Conservation (phyloP, 2,888 invertebrate species). For the Cyaniris semiargus region DNA sequence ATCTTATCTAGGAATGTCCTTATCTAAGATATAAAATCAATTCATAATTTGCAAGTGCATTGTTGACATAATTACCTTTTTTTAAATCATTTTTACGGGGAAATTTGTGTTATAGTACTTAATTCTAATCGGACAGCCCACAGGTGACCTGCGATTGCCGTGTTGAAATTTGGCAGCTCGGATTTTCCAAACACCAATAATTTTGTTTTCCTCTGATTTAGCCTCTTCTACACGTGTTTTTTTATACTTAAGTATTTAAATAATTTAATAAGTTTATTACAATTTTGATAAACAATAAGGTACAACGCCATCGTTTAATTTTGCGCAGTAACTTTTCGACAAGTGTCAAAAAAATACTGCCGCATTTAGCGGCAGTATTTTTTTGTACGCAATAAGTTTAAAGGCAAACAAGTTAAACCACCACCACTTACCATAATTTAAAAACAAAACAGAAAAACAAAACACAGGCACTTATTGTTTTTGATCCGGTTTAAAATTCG, state of each 20-base stretch:
- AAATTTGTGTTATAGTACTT: not conserved
- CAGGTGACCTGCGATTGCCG: not conserved
- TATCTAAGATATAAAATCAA: not conserved
- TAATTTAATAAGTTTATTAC: not conserved
- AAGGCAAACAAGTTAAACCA: not conserved
- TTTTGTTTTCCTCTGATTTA: not conserved
- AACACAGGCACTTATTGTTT: constrained; percentile 43
- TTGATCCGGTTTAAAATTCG: constrained; percentile 54
- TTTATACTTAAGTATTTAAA: not conserved
- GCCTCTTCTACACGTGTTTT: not conserved
- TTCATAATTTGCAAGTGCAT: not conserved
- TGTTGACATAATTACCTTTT: not conserved
- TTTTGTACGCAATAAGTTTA: constrained; percentile 34
- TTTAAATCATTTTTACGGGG: constrained; percentile 1
- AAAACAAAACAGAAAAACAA: constrained; percentile 40
- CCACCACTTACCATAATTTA: constrained; percentile 47
- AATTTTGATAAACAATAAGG: not conserved
- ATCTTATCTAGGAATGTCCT: constrained; percentile 8
- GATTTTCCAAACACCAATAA: not conserved
- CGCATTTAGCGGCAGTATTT: too few relatives aligned
- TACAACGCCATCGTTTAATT: not conserved
- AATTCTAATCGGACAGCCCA: not conserved
- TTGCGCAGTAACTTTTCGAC: not conserved
- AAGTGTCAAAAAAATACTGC: not conserved
- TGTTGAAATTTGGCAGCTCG: too few relatives aligned